Evolutionary conservation across 2,888 invertebrate genomes (phyloP).

Genomic region (Drosophila paracracens): DNA sequence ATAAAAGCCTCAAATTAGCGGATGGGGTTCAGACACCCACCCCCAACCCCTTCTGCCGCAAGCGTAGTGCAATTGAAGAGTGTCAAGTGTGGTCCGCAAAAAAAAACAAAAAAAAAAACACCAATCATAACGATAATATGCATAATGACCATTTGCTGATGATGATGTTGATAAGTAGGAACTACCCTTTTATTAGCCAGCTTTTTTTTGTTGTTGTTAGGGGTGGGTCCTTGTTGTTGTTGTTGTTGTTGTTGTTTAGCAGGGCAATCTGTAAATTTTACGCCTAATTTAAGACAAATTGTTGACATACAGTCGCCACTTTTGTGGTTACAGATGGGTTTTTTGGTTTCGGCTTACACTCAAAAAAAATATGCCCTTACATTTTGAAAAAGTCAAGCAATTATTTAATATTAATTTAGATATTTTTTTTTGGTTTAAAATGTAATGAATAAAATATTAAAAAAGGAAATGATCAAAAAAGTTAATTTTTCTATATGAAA

Average conservation of each 20-base stretch:
- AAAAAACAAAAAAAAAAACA: conserved; percentile 7
- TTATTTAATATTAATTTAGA: background rate
- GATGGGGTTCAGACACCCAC: conserved; percentile 34
- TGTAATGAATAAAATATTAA: background rate
- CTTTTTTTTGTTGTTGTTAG: conserved; percentile 3
- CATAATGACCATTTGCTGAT: conserved; percentile 44
- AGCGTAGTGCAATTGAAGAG: conserved; percentile 45
- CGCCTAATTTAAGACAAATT: conserved; percentile 84
- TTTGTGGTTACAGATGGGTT: conserved; percentile 24
- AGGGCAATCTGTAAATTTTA: conserved; percentile 81
- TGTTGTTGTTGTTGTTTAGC: conserved; percentile 48
- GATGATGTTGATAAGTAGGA: conserved; percentile 42
- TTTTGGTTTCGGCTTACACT: background rate
- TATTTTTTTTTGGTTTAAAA: background rate
- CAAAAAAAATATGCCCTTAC: background rate
- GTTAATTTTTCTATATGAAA: background rate
- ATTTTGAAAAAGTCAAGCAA: background rate
- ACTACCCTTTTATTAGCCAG: conserved; percentile 72
- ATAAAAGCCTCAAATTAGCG: conserved; percentile 73
- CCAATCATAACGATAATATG: conserved; percentile 46
- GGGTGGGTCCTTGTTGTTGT: conserved; percentile 37
- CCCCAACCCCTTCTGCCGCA: background rate
- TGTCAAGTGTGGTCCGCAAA: conserved; percentile 50
- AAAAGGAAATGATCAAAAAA: background rate
- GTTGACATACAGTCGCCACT: conserved; percentile 73